A percentile compares a stretch with the other conserved stretches of the same genome.
phyloP scores from a whole-genome alignment of 2,113 vertebrate genomes.

The Labeo rohita region DNA sequence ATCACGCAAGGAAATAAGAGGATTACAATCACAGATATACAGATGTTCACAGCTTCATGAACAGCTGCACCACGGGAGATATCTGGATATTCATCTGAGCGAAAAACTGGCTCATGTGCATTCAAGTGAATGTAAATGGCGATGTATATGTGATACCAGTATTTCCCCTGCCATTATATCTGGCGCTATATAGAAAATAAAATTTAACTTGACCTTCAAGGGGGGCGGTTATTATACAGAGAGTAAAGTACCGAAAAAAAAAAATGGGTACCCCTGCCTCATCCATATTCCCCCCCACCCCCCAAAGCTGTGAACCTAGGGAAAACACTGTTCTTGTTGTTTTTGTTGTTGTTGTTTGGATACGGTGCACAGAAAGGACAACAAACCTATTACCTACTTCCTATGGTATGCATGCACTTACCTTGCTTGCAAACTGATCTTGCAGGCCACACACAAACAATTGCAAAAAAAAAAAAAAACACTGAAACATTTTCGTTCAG shows the following conservation, averaged over 20 bases:
- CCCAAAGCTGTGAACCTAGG: too few species aligned
- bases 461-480: neutral
- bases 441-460: constrained; percentile 10
- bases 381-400: neutral
- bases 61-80: neutral
- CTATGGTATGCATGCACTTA: neutral
- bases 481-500: neutral
- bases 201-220: too few species aligned
- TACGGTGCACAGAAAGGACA: neutral
- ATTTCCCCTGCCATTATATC: too few species aligned
- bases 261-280: too few species aligned
- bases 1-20: constrained; percentile 32
- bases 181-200: too few species aligned
- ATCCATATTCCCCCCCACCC: too few species aligned
- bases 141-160: neutral
- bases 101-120: neutral
- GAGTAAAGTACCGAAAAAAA: too few species aligned
- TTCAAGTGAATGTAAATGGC: neutral
- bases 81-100: neutral
- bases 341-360: too few species aligned
- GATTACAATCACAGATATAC: constrained; percentile 30
- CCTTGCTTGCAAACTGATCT: neutral
- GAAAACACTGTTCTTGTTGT: too few species aligned
- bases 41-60: constrained; percentile 1
- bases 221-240: too few species aligned